These are phyloP conservation scores for Charadrius vociferus DNA, from an alignment of 2,113 vertebrate species.

Conservation along the genomic window DNA sequence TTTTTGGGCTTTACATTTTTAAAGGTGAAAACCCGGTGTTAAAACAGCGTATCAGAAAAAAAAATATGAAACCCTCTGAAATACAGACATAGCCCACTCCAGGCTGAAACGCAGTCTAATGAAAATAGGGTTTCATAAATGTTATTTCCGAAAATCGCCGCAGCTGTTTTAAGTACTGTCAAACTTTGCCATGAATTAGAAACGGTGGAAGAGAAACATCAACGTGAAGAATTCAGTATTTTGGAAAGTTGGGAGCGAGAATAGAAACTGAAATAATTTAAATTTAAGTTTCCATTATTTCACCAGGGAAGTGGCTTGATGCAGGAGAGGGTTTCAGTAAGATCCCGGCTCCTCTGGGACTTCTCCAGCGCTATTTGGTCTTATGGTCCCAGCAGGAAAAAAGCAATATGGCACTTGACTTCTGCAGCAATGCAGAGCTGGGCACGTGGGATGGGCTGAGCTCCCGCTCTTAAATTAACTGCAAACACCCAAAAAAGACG, in stretches of 20 bases:
- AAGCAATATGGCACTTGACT: background rate
- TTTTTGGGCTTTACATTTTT: background rate
- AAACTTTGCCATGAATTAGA: background rate
- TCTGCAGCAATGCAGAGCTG: background rate
- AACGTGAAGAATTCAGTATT: background rate
- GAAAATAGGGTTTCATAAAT: background rate
- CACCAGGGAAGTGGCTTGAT: background rate
- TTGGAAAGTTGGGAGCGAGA: background rate
- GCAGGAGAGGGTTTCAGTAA: background rate
- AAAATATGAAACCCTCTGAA: background rate
- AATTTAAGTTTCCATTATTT: background rate
- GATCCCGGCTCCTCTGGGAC: background rate
- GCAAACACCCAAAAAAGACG: background rate
- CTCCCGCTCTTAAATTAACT: background rate
- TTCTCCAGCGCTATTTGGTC: background rate
- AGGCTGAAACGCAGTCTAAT: background rate
- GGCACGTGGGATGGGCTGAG: background rate
- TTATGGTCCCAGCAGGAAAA: background rate
- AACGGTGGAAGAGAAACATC: background rate
- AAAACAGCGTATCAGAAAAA: background rate
- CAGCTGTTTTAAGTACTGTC: background rate
- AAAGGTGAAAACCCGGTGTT: background rate
- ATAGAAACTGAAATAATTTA: background rate
- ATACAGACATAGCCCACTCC: background rate
- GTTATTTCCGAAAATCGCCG: background rate